Percentiles rank a stretch among this genome's conserved stretches.
phyloP scores from a whole-genome alignment of 2,888 invertebrate species.

The Conomelus anceps region DNA sequence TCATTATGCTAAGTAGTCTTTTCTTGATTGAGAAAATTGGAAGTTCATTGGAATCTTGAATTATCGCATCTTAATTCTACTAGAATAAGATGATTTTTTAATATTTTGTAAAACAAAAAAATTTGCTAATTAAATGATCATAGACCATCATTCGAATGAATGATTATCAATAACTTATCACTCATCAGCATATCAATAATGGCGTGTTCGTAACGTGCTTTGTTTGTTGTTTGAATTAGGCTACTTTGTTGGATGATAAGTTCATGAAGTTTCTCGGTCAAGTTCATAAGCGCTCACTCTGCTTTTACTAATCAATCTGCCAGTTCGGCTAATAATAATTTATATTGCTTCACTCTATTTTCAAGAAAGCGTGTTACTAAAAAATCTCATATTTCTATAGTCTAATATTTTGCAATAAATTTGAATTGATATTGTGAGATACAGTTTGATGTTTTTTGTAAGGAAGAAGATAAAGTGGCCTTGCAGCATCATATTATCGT shows the following conservation, averaged over 20 bases:
- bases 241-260: no score
- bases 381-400: no score
- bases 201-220: background rate
- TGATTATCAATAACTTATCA: background rate
- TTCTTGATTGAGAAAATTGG: no score
- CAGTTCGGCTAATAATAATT: background rate
- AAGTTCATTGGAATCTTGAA: no score
- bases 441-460: background rate
- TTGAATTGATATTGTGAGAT: background rate
- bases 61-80: no score
- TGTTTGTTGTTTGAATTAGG: background rate
- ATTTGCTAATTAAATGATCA: no score
- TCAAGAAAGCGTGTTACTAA: background rate
- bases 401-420: background rate
- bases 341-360: background rate
- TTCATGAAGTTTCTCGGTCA: background rate
- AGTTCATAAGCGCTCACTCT: background rate
- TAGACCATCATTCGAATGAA: background rate
- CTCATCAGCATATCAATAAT: background rate
- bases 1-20: no score
- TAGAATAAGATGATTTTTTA: no score
- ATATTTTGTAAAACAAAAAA: no score
- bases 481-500: background rate
- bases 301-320: background rate
- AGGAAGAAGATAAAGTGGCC: background rate